Evolutionary conservation across 2,888 invertebrate genomes (phyloP), one percentile per base, ranked within the genome.

Genomic region (Meghimatium bilineatum): DNA sequence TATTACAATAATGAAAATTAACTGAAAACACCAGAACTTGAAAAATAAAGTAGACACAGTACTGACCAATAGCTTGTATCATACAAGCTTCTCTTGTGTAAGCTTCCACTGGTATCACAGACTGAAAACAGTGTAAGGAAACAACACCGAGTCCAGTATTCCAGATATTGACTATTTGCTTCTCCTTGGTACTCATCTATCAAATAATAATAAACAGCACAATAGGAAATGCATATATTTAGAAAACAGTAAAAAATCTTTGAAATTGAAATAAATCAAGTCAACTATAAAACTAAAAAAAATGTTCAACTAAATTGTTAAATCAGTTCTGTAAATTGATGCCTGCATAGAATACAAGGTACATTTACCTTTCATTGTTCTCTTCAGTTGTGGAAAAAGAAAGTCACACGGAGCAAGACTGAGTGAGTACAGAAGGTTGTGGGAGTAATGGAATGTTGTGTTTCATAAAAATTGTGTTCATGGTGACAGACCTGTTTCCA

Each of bases 1-100:
- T n/a, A n/a, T n/a, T n/a, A n/a, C n/a, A n/a, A n/a, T 12, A 49
- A 49, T 49, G 49, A 49, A 56, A 56, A 23, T 56, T 14, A 56
- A 56, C 23, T 20, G 10, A 56, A 20, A 56, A 20, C 12, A 56
- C 12, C 17, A 56, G 56, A 56, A 56, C 17, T 56, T 56, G 10
- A 56, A 56, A 20, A 56, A 56, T 5, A 56, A 29, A 44, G 10
- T 23, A 52, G n/a, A 36, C 26, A 36, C 23, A 80, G n/a, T 10
- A 85, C 90, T 87, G 86, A 94, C 95, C 96, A 14, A 99, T 93
- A 0, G 97, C 97, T 89, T 97, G 97, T 29, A 99, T 98, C 95
- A 99, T 98, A 20, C 97, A 96, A 0, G 98, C 98, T 93, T 99
- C 99, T 87, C 98, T 95, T 0, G 98, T 97, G 89, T 96, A 97